A percentile compares a stretch with the other conserved stretches of the same genome.
phyloP scores from a whole-genome alignment of 2,888 invertebrate species.

The Ochlodes sylvanus region DNA sequence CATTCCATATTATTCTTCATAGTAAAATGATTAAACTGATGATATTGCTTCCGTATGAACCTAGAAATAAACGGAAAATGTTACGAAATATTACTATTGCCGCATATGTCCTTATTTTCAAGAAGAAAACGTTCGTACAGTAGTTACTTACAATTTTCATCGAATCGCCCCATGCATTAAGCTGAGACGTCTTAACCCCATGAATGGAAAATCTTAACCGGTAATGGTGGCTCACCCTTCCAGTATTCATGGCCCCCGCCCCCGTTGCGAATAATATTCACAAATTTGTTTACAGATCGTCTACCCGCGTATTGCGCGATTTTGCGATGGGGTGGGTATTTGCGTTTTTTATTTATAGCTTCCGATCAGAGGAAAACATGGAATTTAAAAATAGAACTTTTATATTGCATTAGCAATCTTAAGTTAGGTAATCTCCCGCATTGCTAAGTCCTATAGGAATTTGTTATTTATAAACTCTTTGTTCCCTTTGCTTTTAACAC shows the following conservation, averaged over 20 bases:
- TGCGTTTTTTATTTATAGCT: conserved; percentile 23
- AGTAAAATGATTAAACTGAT: no score
- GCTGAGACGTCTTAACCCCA: conserved; percentile 65
- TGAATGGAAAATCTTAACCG: conserved; percentile 76
- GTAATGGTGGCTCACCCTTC: conserved; percentile 71
- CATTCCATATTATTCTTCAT: no score
- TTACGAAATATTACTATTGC: conserved; percentile 15
- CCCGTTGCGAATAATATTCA: conserved; percentile 78
- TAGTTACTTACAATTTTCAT: conserved; percentile 57
- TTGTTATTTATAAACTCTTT: no score
- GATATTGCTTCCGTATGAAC: no score
- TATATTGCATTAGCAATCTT: no score
- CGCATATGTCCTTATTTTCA: background rate
- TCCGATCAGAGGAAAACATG: conserved; percentile 21
- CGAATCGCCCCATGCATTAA: conserved; percentile 61
- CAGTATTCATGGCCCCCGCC: conserved; percentile 68
- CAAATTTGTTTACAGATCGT: conserved; percentile 82
- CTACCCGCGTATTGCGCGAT: conserved; percentile 39
- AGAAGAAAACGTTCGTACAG: conserved; percentile 49
- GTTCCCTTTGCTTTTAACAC: no score
- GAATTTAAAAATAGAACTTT: no score
- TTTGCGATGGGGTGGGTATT: conserved; percentile 21
- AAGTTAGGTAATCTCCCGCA: no score
- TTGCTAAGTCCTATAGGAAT: no score
- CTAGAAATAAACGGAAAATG: background rate